These are phyloP conservation scores for Conomelus anceps DNA, from an alignment of 2,888 invertebrate species.

Conservation along the genomic window DNA sequence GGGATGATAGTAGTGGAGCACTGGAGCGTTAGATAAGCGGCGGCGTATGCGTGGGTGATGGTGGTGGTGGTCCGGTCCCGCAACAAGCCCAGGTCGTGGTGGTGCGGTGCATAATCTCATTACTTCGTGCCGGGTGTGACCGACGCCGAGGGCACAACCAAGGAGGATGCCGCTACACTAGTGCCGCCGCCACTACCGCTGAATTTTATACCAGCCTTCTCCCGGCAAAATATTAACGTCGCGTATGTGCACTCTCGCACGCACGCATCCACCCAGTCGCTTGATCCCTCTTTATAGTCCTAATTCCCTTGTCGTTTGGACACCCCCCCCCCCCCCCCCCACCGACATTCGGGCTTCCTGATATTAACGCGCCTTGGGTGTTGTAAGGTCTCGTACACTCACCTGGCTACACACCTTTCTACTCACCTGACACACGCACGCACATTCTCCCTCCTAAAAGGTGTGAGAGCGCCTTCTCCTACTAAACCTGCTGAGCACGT, in stretches of 20 bases:
- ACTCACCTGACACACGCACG: not conserved
- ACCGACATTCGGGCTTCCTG: not conserved
- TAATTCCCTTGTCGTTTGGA: not conserved
- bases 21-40: not conserved
- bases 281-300: not conserved
- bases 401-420: not conserved
- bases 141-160: not conserved
- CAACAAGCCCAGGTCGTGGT: not conserved
- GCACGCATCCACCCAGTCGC: not conserved
- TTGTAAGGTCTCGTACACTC: not conserved
- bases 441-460: not conserved
- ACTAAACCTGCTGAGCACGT: not conserved
- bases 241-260: not conserved
- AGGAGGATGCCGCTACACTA: too few species aligned
- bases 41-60: not conserved
- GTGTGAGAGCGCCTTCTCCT: not conserved
- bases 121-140: not conserved
- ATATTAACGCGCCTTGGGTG: not conserved
- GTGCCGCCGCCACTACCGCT: too few species aligned
- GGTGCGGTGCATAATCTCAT: not conserved
- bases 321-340: not conserved
- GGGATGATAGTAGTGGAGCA: not conserved
- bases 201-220: not conserved
- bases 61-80: not conserved
- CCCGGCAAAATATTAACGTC: not conserved